Percentiles rank a stretch among this genome's conserved stretches.
These are phyloP conservation scores for Erinaceus europaeus DNA, from an alignment of 2,113 vertebrate species.

Conservation along the genomic window DNA sequence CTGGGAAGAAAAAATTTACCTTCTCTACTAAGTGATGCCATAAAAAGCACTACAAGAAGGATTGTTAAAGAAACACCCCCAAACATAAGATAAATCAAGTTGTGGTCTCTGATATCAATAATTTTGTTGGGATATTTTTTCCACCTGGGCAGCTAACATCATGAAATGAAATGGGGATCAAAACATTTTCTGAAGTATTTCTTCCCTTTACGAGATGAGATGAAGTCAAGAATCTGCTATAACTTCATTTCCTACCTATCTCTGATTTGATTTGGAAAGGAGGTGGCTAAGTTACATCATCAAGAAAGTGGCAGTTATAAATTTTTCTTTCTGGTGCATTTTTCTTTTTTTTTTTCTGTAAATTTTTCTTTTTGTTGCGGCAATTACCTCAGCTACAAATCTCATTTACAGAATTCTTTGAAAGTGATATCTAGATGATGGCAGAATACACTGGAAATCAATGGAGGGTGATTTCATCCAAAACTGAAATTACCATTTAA, in stretches of 20 bases:
- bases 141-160: neutral
- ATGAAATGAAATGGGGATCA: neutral
- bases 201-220: constrained; percentile 41
- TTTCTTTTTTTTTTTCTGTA: too few relatives aligned
- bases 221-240: constrained; percentile 62
- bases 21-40: neutral
- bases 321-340: constrained; percentile 76
- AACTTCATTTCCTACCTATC: constrained; percentile 59
- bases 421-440: constrained; percentile 77
- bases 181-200: neutral
- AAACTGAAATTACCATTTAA: constrained; percentile 79
- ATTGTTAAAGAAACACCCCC: neutral
- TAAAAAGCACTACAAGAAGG: neutral
- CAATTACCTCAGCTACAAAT: constrained; percentile 84
- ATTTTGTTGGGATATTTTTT: neutral
- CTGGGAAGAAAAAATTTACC: neutral
- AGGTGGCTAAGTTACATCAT: constrained; percentile 78
- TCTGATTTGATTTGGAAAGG: constrained; percentile 73
- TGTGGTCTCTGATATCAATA: neutral
- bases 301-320: constrained; percentile 73
- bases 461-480: constrained; percentile 81
- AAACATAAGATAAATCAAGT: constrained; percentile 10
- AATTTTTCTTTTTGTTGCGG: constrained; percentile 80
- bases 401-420: constrained; percentile 85
- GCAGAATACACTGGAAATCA: constrained; percentile 82